Evolutionary conservation across 2,888 invertebrate genomes (phyloP), one percentile per base, ranked within the genome.

Genomic region (Gonocerus acuteangulatus): DNA sequence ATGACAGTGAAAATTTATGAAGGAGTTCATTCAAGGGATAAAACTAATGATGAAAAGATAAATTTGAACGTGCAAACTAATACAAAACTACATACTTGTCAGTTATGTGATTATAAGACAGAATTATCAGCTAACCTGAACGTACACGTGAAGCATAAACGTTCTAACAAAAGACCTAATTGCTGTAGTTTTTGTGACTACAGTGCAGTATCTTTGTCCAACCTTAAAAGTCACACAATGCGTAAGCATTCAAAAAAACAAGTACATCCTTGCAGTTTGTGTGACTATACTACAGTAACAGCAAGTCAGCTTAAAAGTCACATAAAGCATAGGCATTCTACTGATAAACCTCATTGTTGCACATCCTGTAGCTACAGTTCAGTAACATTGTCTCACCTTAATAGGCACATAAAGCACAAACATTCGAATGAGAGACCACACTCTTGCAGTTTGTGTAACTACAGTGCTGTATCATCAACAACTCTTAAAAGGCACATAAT

Each of bases 181-280:
- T 13, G 36, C 19, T 51, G 51, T 36, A 18, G 34, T n/a, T 36
- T 34, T 36, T 51, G 51, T 32, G 36, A 51, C 16, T 51, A 51
- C 21, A 34, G 19, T n/a, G 51, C 51, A 16, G 34, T 9, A 32
- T 36, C 32, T 19, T 51, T 19, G n/a, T 32, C 19, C 21, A 32
- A 23, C 7, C 51, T 51, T 13, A 32, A 36, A 15, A 32, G 19
- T 7, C 51, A 51, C 21, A 32, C 36, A 9, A 51, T 51, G 51
- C 19, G 34, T 19, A 32, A 51, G 18, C 51, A 51, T n/a, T 34
- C 51, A 7, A 36, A 36, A n/a, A 19, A 34, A 36, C 32, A 36
- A 7, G 34, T 36, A 19, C 21, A 34, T 32, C 34, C 27, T 3
- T 51, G 51, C n/a, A 21, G 36, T 13, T 13, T 19, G 32, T 51